Evolutionary conservation across 2,797 vertebrate genomes (phyloP), one percentile per base, ranked within the genome.

Genomic region (Benthosema pterotum): DNA sequence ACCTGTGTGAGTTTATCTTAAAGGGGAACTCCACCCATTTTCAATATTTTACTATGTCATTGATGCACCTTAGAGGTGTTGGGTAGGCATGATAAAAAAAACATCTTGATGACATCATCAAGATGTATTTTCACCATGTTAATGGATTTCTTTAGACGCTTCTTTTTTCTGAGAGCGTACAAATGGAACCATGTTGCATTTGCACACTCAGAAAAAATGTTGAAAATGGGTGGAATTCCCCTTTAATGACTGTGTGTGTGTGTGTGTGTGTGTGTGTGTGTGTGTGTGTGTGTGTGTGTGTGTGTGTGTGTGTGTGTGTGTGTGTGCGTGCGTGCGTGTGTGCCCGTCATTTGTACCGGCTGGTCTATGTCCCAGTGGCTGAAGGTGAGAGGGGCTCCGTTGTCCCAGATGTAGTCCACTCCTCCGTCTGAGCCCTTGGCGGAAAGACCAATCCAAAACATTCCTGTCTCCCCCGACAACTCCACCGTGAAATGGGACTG

Each of bases 291-390:
- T 45, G 43, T 45, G 43, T 12, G 43, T 2, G 12, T 46, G 43
- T 46, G 43, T n/a, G 43, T 46, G 43, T 2, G 43, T 46, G 43
- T 2, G 43, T 46, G 43, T 14, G 43, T 46, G 43, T 2, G 43
- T 46, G 43, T 1, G 43, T 46, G 43, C 5, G 15, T 56, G 28
- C 3, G 11, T 43, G 12, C 12, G 13, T 16, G n/a, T n/a, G n/a
- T n/a, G n/a, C n/a, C n/a, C n/a, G 5, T 25, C 17, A n/a, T 56
- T 16, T 56, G 11, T 85, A 94, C 93, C 87, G 93, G 93, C 79
- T 93, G 90, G n/a, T 90, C 59, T 71, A 72, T 85, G 76, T 92
- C 91, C 93, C 93, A 94, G 88, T 94, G 88, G 43, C 91, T 91
- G 78, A 88, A 94, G 13, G 88, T 85, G 43, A 93, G 71, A 5